Base-by-base conservation (phyloP, 2,797 vertebrate species). In the Danio tinwini region DNA sequence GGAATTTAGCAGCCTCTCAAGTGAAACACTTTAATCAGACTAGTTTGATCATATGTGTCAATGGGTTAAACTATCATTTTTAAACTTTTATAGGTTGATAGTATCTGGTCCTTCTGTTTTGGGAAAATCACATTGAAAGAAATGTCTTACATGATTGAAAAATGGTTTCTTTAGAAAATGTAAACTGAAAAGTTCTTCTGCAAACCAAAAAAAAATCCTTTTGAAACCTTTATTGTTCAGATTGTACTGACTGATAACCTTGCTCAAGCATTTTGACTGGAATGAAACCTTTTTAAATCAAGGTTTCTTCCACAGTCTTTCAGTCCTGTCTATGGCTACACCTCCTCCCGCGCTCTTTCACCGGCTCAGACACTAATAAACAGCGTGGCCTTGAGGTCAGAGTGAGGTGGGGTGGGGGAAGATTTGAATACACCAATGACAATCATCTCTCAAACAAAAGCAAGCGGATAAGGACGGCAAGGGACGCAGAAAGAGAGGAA, bases 391-490 rank as follows among this genome's bases (percentile, higher is more conserved):
- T 91, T 88, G 88, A 87, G 86, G 86, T 86, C 81, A 76, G 81
- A 81, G 39, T 3, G 63, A 47, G 83, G 79, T 56, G 42, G 76
- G 83, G 37, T 63, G 42, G 76, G 71, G 14, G 76, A 21, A 17
- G 56, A 63, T 88, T 86, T 86, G 75, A 90, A 92, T 88, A 84
- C 84, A 87, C 85, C 86, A 88, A 88, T 88, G 83, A 83, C 84
- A 82, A 84, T 86, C 59, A 50, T 87, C 87, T 72, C 84, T 89
- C 86, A 88, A 85, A 93, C 90, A 93, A 93, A 92, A 90, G 90
- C 87, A 65, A 63, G 76, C 78, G 84, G 84, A 87, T 82, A 82
- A 81, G 82, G 73, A 87, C 81, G 84, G 87, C 81, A 70, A 61
- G 74, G 83, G 87, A 91, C 44, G 37, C 80, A 65, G 80, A 85